These are phyloP conservation scores for Phallusia fumigata DNA, from an alignment of 23 tunicate species.

Conservation along the genomic window DNA sequence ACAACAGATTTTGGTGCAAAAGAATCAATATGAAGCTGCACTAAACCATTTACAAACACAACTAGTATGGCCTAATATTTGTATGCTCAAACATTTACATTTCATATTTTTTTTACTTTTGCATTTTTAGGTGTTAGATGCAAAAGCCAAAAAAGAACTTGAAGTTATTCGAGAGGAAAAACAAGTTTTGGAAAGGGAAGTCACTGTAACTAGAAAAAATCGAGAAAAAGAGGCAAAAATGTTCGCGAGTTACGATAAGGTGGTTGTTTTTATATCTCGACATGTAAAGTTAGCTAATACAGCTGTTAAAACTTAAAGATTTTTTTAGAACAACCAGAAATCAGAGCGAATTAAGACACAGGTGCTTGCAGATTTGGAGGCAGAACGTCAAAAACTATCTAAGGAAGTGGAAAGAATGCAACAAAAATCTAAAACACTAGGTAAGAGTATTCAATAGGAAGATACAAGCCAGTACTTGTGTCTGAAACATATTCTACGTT, in stretches of 20 bases:
- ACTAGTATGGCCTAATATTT: too few species aligned
- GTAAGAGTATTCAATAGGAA: too few species aligned
- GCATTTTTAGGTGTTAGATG: slow-evolving; percentile 23
- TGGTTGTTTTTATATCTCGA: neutral
- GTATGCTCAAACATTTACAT: too few species aligned
- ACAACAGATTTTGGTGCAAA: slow-evolving; percentile 41
- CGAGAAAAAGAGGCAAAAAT: slow-evolving; percentile 24
- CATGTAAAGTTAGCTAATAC: neutral
- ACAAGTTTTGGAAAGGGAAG: slow-evolving; percentile 38
- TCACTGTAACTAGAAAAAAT: slow-evolving; percentile 32
- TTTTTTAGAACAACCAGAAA: neutral
- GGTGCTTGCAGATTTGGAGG: slow-evolving; percentile 68
- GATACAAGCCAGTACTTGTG: too few species aligned
- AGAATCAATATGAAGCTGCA: slow-evolving; percentile 48
- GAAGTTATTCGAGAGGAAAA: slow-evolving; percentile 48
- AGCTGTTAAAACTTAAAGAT: neutral
- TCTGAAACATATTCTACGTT: too few species aligned
- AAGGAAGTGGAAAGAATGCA: slow-evolving; percentile 67
- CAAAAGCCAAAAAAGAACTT: slow-evolving; percentile 37
- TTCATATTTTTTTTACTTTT: neutral
- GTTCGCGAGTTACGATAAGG: slow-evolving; percentile 2
- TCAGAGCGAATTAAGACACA: slow-evolving; percentile 24
- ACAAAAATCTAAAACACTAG: neutral
- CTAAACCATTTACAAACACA: slow-evolving; percentile 56
- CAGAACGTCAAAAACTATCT: slow-evolving; percentile 48